phyloP scores from a whole-genome alignment of 2,888 invertebrate species.

The Synergus japonicus region DNA sequence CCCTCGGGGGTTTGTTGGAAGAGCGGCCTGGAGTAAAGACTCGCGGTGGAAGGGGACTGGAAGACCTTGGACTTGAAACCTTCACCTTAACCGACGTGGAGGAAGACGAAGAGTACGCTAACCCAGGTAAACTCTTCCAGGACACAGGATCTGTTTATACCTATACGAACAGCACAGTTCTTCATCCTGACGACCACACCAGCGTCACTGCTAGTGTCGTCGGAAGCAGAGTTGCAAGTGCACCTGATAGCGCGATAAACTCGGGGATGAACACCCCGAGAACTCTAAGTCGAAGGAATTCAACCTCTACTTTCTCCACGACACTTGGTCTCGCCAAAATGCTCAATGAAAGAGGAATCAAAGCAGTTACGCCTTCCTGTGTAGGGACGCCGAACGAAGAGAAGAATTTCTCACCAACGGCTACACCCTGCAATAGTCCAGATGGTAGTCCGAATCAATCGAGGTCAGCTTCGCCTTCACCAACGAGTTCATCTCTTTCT shows the following conservation, averaged over 20 bases:
- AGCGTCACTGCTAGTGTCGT: slow-evolving; percentile 82
- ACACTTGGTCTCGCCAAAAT: slow-evolving; percentile 86
- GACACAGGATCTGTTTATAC: slow-evolving; percentile 90
- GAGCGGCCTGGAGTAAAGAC: slow-evolving; percentile 94
- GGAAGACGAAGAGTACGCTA: slow-evolving; percentile 85
- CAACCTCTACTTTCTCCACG: slow-evolving; percentile 88
- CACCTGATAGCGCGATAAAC: slow-evolving; percentile 74
- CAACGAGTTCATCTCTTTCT: slow-evolving; percentile 64
- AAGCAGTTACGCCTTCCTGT: slow-evolving; percentile 85
- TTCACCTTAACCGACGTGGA: slow-evolving; percentile 83
- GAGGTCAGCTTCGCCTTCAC: slow-evolving; percentile 81
- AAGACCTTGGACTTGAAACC: slow-evolving; percentile 86
- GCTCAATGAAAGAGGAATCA: slow-evolving; percentile 88
- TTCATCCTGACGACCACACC: slow-evolving; percentile 93
- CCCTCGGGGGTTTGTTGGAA: slow-evolving; percentile 92
- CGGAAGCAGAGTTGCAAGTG: slow-evolving; percentile 84
- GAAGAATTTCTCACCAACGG: slow-evolving; percentile 87
- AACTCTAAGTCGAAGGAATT: slow-evolving; percentile 86
- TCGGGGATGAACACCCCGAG: slow-evolving; percentile 74
- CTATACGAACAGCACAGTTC: slow-evolving; percentile 91
- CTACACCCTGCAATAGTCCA: slow-evolving; percentile 93
- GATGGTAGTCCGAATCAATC: slow-evolving; percentile 82
- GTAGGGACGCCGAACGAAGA: slow-evolving; percentile 82
- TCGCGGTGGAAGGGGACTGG: slow-evolving; percentile 86
- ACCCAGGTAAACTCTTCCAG: slow-evolving; percentile 87